A percentile compares a stretch with the other conserved stretches of the same genome.
Conservation (phyloP, 2,888 invertebrate genomes). For the Octodonta nipae region DNA sequence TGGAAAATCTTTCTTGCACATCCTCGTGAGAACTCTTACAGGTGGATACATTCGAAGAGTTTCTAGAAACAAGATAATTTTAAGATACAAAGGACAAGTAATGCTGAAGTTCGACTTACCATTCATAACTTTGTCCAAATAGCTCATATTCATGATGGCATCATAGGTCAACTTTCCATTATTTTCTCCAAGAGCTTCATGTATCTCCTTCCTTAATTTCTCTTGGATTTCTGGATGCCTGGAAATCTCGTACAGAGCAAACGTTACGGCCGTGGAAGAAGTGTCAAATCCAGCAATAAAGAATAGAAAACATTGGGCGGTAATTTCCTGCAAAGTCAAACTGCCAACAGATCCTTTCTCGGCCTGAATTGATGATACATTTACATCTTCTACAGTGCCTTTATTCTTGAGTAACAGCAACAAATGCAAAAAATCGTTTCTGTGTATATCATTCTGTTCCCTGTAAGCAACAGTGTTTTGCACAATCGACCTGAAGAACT, state of each 20-base stretch:
- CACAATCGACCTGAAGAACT: slow-evolving; percentile 27
- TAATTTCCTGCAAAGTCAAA: too few relatives aligned
- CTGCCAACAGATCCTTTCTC: too few relatives aligned
- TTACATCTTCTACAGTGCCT: background rate
- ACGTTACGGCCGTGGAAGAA: slow-evolving; percentile 10
- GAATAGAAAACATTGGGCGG: slow-evolving; percentile 42
- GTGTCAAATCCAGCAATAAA: slow-evolving; percentile 41
- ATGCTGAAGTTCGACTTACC: background rate
- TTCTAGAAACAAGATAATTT: too few relatives aligned
- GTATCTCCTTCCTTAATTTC: slow-evolving; percentile 33
- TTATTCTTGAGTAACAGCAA: slow-evolving; percentile 25
- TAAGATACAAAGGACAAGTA: too few relatives aligned
- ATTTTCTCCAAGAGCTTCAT: slow-evolving; percentile 25
- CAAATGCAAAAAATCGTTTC: slow-evolving; percentile 35
- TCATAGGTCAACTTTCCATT: slow-evolving; percentile 36
- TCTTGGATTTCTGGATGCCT: slow-evolving; percentile 30
- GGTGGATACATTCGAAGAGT: too few relatives aligned
- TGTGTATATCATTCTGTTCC: slow-evolving; percentile 26
- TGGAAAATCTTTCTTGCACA: too few relatives aligned
- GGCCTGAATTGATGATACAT: too few relatives aligned
- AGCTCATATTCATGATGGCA: slow-evolving; percentile 22
- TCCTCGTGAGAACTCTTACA: too few relatives aligned
- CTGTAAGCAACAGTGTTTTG: slow-evolving; percentile 28
- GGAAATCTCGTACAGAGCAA: slow-evolving; percentile 32
- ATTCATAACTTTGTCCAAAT: slow-evolving; percentile 17